Evolutionary conservation across 2,797 vertebrate genomes (phyloP), one percentile per base, ranked within the genome.

Genomic region (Dendrocincla tyrannina): DNA sequence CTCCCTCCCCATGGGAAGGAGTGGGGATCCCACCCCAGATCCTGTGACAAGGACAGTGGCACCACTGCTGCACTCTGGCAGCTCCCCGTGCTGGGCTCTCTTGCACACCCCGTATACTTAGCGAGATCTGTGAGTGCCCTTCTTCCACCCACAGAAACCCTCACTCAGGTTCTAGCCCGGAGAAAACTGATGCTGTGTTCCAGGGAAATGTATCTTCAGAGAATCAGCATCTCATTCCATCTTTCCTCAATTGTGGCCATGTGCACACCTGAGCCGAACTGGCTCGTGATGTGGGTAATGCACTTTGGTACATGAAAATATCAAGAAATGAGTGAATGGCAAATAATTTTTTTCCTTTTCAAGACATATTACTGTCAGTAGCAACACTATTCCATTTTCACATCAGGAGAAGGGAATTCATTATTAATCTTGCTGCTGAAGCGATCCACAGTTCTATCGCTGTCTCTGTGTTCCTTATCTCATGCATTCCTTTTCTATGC

Each of bases 241-340:
- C 58, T 28, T 6, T 9, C 64, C 67, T 30, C 0, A 1, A 2
- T 7, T 41, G 2, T 7, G 64, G 50, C 20, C 42, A 1, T 1
- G 4, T 5, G 22, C 41, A 30, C 39, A 2, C 6, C 47, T 2
- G 2, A 30, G 49, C 41, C 0, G 3, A 49, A 55, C 68, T n/a
- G 42, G 4, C 27, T 13, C n/a, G 24, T 9, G 41, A 19, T 37
- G 0, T 3, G 52, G 35, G 24, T 8, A 14, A 27, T 10, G 10
- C 22, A 11, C 55, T 37, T 27, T 19, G 17, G 28, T 13, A 35
- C 11, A 2, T 1, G 1, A 13, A 35, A 88, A 59, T 73, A 42
- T 22, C 64, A 22, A 66, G 39, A 35, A 80, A 42, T 18, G 55
- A 66, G 74, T 50, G 27, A 80, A 55, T 55, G 32, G 64, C n/a